These are phyloP conservation scores for Bos taurus DNA, from an alignment of 2,113 vertebrate genomes.

Conservation along the genomic window ARS-UCD2.0 NC_037332.1:51207501-51208000, in stretches of 20 bases:
- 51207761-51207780: neutral
- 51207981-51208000: neutral
- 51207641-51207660: neutral
- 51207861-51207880: neutral
- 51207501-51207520: neutral
- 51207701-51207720: neutral
- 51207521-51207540: neutral
- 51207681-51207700: neutral
- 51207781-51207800: neutral
- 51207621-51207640: neutral
- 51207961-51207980: neutral
- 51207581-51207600: neutral
- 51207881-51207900: neutral
- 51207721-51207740: neutral
- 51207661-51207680: neutral
- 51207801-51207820: neutral
- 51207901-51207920: neutral
- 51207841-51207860: neutral
- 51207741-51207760: neutral
- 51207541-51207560: neutral
- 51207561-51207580: neutral
- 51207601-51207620: neutral
- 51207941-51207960: neutral
- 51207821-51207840: neutral
- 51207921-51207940: neutral